These are phyloP conservation scores for Eupithecia pulchellata DNA, from an alignment of 2,888 invertebrate species.

Conservation along the genomic window DNA sequence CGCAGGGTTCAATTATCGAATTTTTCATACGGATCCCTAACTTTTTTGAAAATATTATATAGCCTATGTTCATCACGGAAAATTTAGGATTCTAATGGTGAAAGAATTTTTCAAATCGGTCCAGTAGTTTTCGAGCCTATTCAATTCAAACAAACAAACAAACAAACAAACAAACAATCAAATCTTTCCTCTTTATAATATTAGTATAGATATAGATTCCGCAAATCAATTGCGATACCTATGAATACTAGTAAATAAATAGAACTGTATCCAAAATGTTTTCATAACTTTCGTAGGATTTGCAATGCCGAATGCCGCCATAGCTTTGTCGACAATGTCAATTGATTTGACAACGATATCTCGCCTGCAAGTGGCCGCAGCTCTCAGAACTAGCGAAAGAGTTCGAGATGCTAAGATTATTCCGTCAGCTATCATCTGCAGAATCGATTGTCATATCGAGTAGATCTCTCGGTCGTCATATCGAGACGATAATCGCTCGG, in stretches of 20 bases:
- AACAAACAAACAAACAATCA: too few relatives aligned
- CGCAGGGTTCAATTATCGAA: too few relatives aligned
- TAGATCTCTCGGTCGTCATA: constrained; percentile 26
- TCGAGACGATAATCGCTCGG: constrained; percentile 32
- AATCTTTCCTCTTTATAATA: too few relatives aligned
- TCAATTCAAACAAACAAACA: too few relatives aligned
- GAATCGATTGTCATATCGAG: constrained; percentile 45
- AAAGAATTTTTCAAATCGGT: too few relatives aligned
- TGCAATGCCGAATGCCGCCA: not conserved
- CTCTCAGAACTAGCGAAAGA: constrained; percentile 27
- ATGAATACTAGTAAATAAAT: not conserved
- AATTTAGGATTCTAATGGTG: too few relatives aligned
- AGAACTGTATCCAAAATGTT: not conserved
- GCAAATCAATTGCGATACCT: not conserved
- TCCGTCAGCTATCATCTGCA: constrained; percentile 41
- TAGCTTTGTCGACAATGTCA: not conserved
- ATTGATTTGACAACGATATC: constrained; percentile 1
- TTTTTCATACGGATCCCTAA: too few relatives aligned
- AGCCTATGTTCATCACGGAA: too few relatives aligned
- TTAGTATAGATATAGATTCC: too few relatives aligned
- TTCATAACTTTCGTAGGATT: not conserved
- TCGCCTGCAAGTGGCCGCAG: constrained; percentile 15
- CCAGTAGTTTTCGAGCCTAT: too few relatives aligned
- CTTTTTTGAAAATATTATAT: too few relatives aligned
- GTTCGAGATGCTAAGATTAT: constrained; percentile 42